These are phyloP conservation scores for Prolemur simus DNA, from an alignment of 2,113 vertebrate species.

Conservation along the genomic window DNA sequence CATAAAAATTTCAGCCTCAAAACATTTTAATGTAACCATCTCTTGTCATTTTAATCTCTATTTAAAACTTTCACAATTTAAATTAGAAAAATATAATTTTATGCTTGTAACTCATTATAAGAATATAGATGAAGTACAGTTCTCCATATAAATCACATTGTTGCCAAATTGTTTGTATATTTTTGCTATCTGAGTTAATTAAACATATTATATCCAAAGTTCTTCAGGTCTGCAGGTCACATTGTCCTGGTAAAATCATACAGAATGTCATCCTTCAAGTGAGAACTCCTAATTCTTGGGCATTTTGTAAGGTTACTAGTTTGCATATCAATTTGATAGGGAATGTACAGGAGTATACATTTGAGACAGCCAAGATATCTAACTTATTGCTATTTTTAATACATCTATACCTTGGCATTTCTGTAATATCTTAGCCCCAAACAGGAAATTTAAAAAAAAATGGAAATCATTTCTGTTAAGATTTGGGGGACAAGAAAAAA, in stretches of 20 bases:
- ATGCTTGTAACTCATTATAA: slow-evolving; percentile 12
- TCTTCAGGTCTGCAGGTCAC: not conserved
- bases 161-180: slow-evolving; percentile 43
- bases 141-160: not conserved
- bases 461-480: not conserved
- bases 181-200: slow-evolving; percentile 29
- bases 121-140: not conserved
- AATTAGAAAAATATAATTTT: slow-evolving; percentile 46
- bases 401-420: not conserved
- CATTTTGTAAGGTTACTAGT: not conserved
- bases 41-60: not conserved
- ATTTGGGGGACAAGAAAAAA: not conserved
- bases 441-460: not conserved
- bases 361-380: not conserved
- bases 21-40: slow-evolving; percentile 51
- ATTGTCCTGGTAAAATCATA: not conserved
- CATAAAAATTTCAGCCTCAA: slow-evolving; percentile 47
- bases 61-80: not conserved
- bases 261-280: not conserved
- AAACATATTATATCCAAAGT: slow-evolving; percentile 21
- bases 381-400: not conserved
- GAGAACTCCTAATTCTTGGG: not conserved
- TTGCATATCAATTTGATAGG: not conserved
- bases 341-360: not conserved
- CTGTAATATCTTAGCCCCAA: slow-evolving; percentile 9